Percentiles rank a stretch among this genome's conserved stretches.
Conservation (phyloP, 1,140 invertebrate genomes). For the Galleria mellonella region DNA sequence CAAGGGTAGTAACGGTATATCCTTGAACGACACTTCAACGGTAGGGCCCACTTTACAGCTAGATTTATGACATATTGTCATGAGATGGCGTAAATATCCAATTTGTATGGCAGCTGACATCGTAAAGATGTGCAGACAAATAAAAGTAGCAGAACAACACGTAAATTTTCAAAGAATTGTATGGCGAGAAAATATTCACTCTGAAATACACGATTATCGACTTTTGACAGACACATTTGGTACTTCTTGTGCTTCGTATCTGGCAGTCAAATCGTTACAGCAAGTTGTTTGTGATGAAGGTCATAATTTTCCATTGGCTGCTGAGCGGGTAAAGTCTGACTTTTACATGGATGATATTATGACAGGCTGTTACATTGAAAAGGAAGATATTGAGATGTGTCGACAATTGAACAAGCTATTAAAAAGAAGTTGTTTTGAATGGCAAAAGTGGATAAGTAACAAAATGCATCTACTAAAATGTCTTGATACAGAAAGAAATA, state of each 20-base stretch:
- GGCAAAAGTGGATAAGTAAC: constrained; percentile 27
- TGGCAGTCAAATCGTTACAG: constrained; percentile 31
- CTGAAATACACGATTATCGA: constrained; percentile 7
- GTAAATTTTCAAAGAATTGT: constrained; percentile 38
- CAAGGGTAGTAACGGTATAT: constrained; percentile 6
- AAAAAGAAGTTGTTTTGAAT: constrained; percentile 13
- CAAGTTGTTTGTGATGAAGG: constrained; percentile 30
- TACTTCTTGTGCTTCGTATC: constrained; percentile 27
- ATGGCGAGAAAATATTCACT: constrained; percentile 21
- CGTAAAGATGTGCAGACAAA: constrained; percentile 52
- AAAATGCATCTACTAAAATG: constrained; percentile 3
- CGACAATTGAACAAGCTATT: constrained; percentile 11
- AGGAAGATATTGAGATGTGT: constrained; percentile 14
- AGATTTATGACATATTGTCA: constrained; percentile 43
- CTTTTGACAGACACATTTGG: constrained; percentile 38
- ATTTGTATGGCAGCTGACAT: constrained; percentile 49
- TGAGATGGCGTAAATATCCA: constrained; percentile 41
- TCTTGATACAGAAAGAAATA: too few species aligned
- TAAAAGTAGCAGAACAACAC: constrained; percentile 26
- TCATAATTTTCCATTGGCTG: constrained; percentile 11
- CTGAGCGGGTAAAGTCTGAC: constrained; percentile 24
- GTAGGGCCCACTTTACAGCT: constrained; percentile 48
- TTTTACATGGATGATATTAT: constrained; percentile 33
- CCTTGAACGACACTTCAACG: constrained; percentile 14
- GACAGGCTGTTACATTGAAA: constrained; percentile 21